These are phyloP conservation scores for Polylopha cassiicola DNA, from an alignment of 2,888 invertebrate species.

Conservation along the genomic window DNA sequence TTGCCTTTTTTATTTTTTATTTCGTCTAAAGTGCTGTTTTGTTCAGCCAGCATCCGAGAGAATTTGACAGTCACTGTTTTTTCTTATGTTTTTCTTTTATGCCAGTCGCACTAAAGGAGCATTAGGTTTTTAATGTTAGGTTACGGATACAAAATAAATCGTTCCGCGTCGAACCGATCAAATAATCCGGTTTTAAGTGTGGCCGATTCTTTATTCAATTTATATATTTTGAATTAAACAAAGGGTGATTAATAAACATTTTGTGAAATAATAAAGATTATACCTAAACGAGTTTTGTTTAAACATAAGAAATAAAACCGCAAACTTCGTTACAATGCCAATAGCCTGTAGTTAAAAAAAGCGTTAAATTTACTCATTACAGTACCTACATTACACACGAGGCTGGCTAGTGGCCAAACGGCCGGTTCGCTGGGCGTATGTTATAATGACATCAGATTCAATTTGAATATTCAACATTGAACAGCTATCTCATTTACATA, in stretches of 20 bases:
- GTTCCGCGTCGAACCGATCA: slow-evolving; percentile 17
- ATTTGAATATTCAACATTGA: slow-evolving; percentile 77
- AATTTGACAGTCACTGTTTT: slow-evolving; percentile 77
- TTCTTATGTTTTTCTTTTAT: slow-evolving; percentile 60
- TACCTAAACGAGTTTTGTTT: too few relatives aligned
- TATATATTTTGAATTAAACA: background rate
- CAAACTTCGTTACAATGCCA: too few relatives aligned
- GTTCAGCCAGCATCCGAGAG: slow-evolving; percentile 72
- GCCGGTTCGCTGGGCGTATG: slow-evolving; percentile 65
- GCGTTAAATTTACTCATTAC: slow-evolving; percentile 72
- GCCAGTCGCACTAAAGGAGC: slow-evolving; percentile 26
- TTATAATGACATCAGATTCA: slow-evolving; percentile 78
- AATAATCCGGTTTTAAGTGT: slow-evolving; percentile 20
- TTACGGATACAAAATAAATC: slow-evolving; percentile 42
- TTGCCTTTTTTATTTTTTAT: slow-evolving; percentile 60
- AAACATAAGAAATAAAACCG: background rate
- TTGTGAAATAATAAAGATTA: background rate
- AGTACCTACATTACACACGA: slow-evolving; percentile 61
- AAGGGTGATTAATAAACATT: too few relatives aligned
- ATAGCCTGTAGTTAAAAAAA: slow-evolving; percentile 34
- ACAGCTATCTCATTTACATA: slow-evolving; percentile 74
- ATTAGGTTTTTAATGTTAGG: slow-evolving; percentile 52
- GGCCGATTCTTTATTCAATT: slow-evolving; percentile 4
- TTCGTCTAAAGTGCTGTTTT: slow-evolving; percentile 76
- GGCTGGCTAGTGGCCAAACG: slow-evolving; percentile 71